Conservation (phyloP, 2,113 vertebrate genomes). For the Prolemur simus region DNA sequence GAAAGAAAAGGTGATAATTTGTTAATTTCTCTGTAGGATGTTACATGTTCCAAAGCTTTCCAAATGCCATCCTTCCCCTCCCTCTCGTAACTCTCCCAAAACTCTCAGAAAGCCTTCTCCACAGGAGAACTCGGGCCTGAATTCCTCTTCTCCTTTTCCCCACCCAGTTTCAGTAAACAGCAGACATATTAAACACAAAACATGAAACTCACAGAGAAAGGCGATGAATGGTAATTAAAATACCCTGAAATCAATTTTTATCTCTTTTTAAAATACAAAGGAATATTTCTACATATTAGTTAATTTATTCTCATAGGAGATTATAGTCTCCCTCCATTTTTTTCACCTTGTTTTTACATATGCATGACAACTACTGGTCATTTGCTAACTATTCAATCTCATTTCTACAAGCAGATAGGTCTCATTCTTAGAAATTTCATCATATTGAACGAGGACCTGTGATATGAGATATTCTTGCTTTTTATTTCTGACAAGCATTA, state of each 20-base stretch:
- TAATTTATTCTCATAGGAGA: constrained; percentile 13
- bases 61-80: background rate
- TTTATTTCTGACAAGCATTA: background rate
- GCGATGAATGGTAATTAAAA: background rate
- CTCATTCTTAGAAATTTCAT: background rate
- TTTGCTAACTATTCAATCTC: background rate
- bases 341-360: background rate
- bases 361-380: background rate
- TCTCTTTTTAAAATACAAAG: background rate
- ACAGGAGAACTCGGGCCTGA: background rate
- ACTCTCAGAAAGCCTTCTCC: background rate
- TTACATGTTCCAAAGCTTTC: background rate
- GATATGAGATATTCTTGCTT: background rate
- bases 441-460: background rate
- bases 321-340: background rate
- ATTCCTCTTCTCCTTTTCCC: background rate
- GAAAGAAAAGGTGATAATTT: background rate
- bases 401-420: constrained; percentile 11
- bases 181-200: background rate
- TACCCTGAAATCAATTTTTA: constrained; percentile 6
- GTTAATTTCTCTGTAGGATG: background rate
- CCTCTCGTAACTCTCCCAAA: background rate
- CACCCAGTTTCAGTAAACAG: background rate
- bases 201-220: background rate
- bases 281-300: background rate